Percentiles rank a stretch among this genome's conserved stretches.
phyloP scores from a whole-genome alignment of 2,797 vertebrate species.

The Chaetodon trifasciatus region DNA sequence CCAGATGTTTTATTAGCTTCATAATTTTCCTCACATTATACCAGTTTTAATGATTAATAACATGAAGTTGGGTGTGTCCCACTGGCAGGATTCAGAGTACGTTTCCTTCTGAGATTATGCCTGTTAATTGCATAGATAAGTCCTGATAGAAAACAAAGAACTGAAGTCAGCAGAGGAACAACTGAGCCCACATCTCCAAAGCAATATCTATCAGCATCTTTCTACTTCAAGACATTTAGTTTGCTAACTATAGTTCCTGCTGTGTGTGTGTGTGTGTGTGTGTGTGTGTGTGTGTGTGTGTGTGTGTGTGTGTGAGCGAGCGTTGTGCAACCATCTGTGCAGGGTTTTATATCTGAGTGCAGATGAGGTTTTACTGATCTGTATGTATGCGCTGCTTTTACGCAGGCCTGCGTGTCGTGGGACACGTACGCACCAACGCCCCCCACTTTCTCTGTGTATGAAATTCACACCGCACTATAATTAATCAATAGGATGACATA shows the following conservation, averaged over 20 bases:
- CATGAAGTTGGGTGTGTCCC: neutral
- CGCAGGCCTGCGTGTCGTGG: conserved; percentile 6
- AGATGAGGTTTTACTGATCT: conserved; percentile 48
- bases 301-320: too few relatives aligned
- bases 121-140: neutral
- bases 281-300: too few relatives aligned
- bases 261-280: neutral
- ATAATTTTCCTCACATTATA: neutral
- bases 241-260: too few relatives aligned
- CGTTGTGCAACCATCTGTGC: conserved; percentile 4
- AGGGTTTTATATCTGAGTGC: conserved; percentile 24
- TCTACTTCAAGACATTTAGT: too few relatives aligned
- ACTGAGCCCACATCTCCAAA: neutral
- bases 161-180: neutral
- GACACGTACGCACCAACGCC: conserved; percentile 55
- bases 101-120: neutral
- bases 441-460: too few relatives aligned
- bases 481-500: neutral
- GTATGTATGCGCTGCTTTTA: conserved; percentile 12
- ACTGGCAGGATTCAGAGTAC: neutral
- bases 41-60: neutral
- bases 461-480: too few relatives aligned
- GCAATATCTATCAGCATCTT: too few relatives aligned
- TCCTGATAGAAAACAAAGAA: neutral
- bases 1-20: neutral